Evolutionary conservation across 2,888 invertebrate genomes (phyloP), one percentile per base, ranked within the genome.

Genomic region (Rotaria macrura): DNA sequence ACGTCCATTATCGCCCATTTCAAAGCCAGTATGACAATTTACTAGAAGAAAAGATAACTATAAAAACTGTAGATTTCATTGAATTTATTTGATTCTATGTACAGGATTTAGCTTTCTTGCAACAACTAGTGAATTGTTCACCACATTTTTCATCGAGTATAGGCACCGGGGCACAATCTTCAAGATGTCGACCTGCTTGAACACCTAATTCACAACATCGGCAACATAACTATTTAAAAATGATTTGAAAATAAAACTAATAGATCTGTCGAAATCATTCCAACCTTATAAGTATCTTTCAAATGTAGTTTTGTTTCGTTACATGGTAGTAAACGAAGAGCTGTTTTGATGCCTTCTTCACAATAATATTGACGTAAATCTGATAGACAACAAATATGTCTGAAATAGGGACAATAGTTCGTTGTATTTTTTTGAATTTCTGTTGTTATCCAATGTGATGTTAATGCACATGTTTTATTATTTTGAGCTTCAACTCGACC

Each of bases 171-270:
- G 25, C 57, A 34, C 85, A 85, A 23, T 85, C 84, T 49, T 84
- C 85, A 47, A 38, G 72, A 54, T 55, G 54, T 74, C 84, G 65
- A 49, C 83, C 54, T 79, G 84, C 55, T 55, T 84, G 85, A 74
- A 85, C 84, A 29, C 85, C 85, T 40, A 85, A 84, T 43, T 85
- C 84, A 43, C 85, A 85, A 84, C 85, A 85, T 79, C 84, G 72
- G 79, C 85, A 85, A 72, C 85, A 85, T 12, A 84, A 72, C 85
- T 85, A 74, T 23, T 17, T 5, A 43, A 49, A 57, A 83, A n/a
- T n/a, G n/a, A n/a, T n/a, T n/a, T n/a, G n/a, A n/a, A n/a, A 47
- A 47, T 47, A 47, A 47, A 47, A 47, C 10, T 12, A 47, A 47
- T 47, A 47, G 9, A 47, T 47, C 47, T 47, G 9, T 47, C n/a